Base-by-base conservation (phyloP, 2,888 invertebrate species). In the Rhopalosiphum nymphaeae region DNA sequence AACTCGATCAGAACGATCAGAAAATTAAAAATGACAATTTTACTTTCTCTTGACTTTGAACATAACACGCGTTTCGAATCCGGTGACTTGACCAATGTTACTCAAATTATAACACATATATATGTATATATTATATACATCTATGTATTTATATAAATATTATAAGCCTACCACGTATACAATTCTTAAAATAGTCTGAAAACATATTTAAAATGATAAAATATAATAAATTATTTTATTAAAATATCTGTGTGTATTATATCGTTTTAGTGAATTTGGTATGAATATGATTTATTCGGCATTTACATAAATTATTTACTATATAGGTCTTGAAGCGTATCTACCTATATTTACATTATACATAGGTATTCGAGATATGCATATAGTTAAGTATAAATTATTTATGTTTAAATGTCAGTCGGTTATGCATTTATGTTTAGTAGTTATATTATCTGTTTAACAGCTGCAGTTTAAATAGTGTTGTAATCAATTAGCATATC, bases 11-110 rank as follows among this genome's bases (percentile, higher is more conserved):
- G 29, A 87, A 7, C 0, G 44, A 46, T 46, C 44, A 46, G 44
- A 46, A 46, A 92, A 92, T 87, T 53, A 88, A 92, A 92, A 88
- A 87, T 88, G 92, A 88, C 92, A 92, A 92, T 92, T 87, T 92
- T 61, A 87, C 92, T 92, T 87, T 92, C 92, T 88, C 92, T 67
- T 10, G 87, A 87, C 61, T 67, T 86, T 88, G 29, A 61, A 92
- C 57, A n/a, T 36, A 42, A 56, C 29, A 26, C 49, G 87, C 61
- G 67, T 92, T 88, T 67, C 61, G 87, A 92, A 92, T 87, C 44
- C 36, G 11, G 36, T 42, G 36, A 78, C 36, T 21, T 36, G 36
- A 78, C 36, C 21, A 78, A 78, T 78, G 78, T 36, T 78, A 85
- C 85, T 44, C 84, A 42, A 26, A 84, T 44, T 26, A 85, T 84